phyloP scores from a whole-genome alignment of 2,113 vertebrate species.

The Lucifuga dentata region DNA sequence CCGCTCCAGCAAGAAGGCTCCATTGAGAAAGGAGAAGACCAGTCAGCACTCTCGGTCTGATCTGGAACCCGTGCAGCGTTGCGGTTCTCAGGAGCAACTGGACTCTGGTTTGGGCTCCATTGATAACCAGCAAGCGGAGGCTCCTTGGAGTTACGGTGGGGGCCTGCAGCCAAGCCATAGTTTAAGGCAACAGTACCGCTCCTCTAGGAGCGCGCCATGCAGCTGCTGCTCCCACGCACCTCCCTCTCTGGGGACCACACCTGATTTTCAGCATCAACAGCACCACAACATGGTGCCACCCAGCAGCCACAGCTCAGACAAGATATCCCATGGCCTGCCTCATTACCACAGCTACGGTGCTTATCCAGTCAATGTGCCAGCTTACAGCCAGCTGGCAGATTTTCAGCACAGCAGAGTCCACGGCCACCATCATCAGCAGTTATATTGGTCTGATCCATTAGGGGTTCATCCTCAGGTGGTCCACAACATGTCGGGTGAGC shows the following conservation, averaged over 20 bases:
- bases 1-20: conserved; percentile 40
- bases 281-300: conserved; percentile 46
- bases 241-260: not conserved
- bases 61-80: conserved; percentile 57
- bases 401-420: conserved; percentile 46
- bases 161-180: conserved; percentile 30
- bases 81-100: conserved; percentile 82
- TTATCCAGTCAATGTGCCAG: conserved; percentile 41
- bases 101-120: conserved; percentile 94
- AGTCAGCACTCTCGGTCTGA: conserved; percentile 49
- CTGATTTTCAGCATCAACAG: conserved; percentile 64
- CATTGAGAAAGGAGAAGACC: conserved; percentile 76
- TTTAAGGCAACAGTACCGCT: conserved; percentile 31
- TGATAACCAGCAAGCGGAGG: conserved; percentile 85
- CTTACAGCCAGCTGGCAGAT: conserved; percentile 79
- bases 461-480: not conserved
- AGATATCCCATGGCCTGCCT: conserved; percentile 5
- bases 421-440: conserved; percentile 39
- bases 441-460: conserved; percentile 87
- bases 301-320: conserved; percentile 52
- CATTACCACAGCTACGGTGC: conserved; percentile 75
- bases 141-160: conserved; percentile 62
- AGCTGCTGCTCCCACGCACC: conserved; percentile 65
- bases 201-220: conserved; percentile 66
- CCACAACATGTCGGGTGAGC: conserved; percentile 1